These are phyloP conservation scores for Aphodius granarius DNA, from an alignment of 2,888 invertebrate species.

Conservation along the genomic window DNA sequence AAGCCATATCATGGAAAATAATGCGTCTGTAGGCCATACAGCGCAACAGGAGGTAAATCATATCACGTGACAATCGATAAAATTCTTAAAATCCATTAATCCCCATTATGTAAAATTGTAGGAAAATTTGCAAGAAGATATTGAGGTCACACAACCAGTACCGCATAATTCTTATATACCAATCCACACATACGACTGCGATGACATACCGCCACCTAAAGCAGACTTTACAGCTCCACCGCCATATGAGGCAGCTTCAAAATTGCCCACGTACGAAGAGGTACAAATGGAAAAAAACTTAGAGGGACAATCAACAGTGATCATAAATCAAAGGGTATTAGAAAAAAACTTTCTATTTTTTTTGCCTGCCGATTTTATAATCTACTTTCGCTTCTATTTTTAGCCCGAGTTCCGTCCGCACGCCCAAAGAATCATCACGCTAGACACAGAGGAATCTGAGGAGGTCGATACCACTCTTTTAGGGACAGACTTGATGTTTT, in stretches of 20 bases:
- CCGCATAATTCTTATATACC: slow-evolving; percentile 36
- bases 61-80: background rate
- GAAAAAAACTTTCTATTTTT: background rate
- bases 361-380: too few species aligned
- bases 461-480: slow-evolving; percentile 80
- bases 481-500: slow-evolving; percentile 92
- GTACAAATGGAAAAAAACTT: slow-evolving; percentile 85
- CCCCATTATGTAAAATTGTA: background rate
- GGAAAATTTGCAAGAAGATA: slow-evolving; percentile 24
- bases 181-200: slow-evolving; percentile 46
- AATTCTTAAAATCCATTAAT: slow-evolving; percentile 5
- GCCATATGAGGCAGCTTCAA: slow-evolving; percentile 80
- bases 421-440: slow-evolving; percentile 62
- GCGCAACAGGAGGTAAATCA: background rate
- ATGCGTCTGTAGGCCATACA: slow-evolving; percentile 12
- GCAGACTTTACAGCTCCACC: slow-evolving; percentile 86
- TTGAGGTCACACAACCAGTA: slow-evolving; percentile 24
- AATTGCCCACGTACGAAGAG: slow-evolving; percentile 89
- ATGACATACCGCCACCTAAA: slow-evolving; percentile 79
- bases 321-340: slow-evolving; percentile 16
- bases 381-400: slow-evolving; percentile 28
- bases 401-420: slow-evolving; percentile 45
- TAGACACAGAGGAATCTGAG: slow-evolving; percentile 73
- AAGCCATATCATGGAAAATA: slow-evolving; percentile 18
- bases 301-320: slow-evolving; percentile 57